Base-by-base conservation (phyloP, 2,113 vertebrate genomes). In the Laticauda laticaudata region DNA sequence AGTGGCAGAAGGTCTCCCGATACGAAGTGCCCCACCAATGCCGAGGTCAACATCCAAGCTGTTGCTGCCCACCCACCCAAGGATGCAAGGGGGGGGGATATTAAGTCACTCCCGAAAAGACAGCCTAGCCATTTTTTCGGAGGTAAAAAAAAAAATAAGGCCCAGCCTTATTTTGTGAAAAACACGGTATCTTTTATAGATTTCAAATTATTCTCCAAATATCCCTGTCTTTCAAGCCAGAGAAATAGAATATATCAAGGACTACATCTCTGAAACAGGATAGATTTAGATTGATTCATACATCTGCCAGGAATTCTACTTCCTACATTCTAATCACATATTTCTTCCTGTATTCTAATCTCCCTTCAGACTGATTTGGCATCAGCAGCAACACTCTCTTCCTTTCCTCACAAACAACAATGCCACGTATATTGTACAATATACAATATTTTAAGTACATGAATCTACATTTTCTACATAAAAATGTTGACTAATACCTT, bases 401-500 rank as follows among this genome's bases (percentile, higher is more conserved):
- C 45, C 18, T 54, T 54, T 11, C n/a, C 57, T 53, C 29, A 69
- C 8, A 88, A 69, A 75, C 48, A 55, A 6, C 21, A 48, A n/a
- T n/a, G 53, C 11, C 34, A 4, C 55, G 39, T 29, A 61, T 39
- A 81, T 48, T 56, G 8, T 20, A 12, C 15, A 89, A 56, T 34
- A 51, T 51, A 51, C 48, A 51, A 51, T 51, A 51, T 81, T 92
- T 56, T 15, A 43, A 75, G 51, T 21, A 89, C 26, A 23, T 20
- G 51, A 56, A 20, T 39, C 15, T 45, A 51, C 34, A 86, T 61
- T 59, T 92, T 87, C 43, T 34, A 51, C 87, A 92, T 61, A 29
- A 2, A 94, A 90, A 89, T 54, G 6, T 10, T 9, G n/a, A 21
- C 86, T 59, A 93, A 39, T 98, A 99, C 99, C 99, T 99, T 99